phyloP scores from a whole-genome alignment of 2,888 invertebrate species.

The Dicyrtomina minuta region DNA sequence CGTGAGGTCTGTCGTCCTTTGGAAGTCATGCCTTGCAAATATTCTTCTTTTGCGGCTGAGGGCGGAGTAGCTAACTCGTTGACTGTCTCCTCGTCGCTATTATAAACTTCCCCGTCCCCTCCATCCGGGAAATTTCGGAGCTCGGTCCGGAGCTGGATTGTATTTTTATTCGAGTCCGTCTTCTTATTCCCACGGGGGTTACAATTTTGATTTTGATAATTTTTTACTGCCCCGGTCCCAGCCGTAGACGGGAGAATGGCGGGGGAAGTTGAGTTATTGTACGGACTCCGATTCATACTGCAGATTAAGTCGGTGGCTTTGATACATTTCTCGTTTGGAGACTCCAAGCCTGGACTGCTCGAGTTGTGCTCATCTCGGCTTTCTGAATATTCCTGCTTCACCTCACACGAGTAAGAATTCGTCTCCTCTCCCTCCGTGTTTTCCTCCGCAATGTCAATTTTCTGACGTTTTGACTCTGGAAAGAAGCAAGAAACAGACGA shows the following conservation, averaged over 20 bases:
- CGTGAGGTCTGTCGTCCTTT: constrained; percentile 48
- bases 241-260: neutral
- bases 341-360: constrained; percentile 13
- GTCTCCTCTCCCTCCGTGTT: constrained; percentile 32
- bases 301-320: neutral
- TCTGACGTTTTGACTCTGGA: constrained; percentile 50
- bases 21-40: constrained; percentile 46
- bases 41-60: constrained; percentile 41
- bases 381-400: constrained; percentile 27
- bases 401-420: constrained; percentile 29
- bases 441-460: constrained; percentile 35
- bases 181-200: neutral
- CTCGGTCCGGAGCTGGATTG: neutral
- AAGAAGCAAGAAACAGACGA: no score
- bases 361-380: constrained; percentile 13
- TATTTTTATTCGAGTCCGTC: neutral
- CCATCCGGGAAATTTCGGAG: no score
- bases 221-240: no score
- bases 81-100: constrained; percentile 3
- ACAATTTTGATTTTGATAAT: neutral
- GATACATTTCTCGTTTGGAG: no score
- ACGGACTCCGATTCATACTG: neutral
- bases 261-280: constrained; percentile 1
- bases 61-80: neutral
- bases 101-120: neutral